Percentiles rank a stretch among this genome's conserved stretches.
Conservation (phyloP, 2,797 vertebrate genomes). For the Perodicticus potto region DNA sequence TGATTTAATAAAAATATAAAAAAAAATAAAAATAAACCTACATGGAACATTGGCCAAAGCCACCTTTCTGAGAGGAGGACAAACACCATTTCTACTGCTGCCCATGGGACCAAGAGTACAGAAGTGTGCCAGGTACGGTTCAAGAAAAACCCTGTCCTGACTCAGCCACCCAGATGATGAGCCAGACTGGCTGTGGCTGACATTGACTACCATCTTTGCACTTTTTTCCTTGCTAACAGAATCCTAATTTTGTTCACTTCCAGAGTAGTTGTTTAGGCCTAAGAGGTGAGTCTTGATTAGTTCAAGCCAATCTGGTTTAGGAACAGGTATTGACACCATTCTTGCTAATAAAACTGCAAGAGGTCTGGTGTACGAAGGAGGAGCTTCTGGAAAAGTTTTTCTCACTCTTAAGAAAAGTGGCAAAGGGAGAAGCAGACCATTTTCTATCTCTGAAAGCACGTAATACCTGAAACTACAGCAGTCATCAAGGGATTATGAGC, state of each 20-base stretch:
- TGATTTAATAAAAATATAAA: too few relatives aligned
- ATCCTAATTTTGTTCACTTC: neutral
- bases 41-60: neutral
- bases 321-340: neutral
- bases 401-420: neutral
- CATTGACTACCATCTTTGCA: neutral
- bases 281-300: neutral
- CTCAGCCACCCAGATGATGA: neutral
- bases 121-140: neutral
- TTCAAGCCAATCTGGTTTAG: neutral
- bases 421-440: neutral
- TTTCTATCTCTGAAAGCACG: neutral
- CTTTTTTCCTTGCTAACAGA: neutral
- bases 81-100: neutral
- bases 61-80: neutral
- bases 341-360: neutral
- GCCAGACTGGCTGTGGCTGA: neutral
- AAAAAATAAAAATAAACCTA: constrained; percentile 3
- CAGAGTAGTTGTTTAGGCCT: neutral
- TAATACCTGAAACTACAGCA: neutral
- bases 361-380: neutral
- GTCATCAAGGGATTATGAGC: neutral
- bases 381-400: neutral
- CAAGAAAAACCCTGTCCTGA: neutral
- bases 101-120: neutral